These are phyloP conservation scores for Eolophus roseicapilla DNA, from an alignment of 2,113 vertebrate genomes.

Conservation along the genomic window DNA sequence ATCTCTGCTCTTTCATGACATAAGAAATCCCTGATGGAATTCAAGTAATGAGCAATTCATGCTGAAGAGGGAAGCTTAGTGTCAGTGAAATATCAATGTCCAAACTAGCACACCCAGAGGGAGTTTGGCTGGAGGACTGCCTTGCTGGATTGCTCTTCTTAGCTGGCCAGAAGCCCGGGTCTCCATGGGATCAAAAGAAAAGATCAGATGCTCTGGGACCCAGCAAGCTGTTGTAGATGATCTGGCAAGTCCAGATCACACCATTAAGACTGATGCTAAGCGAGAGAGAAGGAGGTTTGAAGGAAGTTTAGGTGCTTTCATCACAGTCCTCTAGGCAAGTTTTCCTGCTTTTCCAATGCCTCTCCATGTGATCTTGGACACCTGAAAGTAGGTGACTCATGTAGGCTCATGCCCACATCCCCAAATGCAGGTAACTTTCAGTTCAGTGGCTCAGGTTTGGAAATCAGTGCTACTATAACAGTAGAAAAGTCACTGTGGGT, in stretches of 20 bases:
- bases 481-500: background rate
- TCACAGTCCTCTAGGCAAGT: background rate
- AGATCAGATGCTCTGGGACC: background rate
- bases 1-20: slow-evolving; percentile 11
- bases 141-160: background rate
- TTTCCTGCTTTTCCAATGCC: background rate
- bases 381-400: background rate
- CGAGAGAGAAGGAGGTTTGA: background rate
- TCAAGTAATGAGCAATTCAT: slow-evolving; percentile 31
- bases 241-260: slow-evolving; percentile 2
- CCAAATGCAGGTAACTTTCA: background rate
- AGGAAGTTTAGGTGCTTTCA: background rate
- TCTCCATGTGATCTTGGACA: background rate
- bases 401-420: background rate
- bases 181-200: background rate
- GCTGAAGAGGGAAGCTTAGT: slow-evolving; percentile 21
- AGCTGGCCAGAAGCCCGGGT: background rate
- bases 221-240: background rate
- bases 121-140: background rate
- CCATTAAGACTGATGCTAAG: background rate
- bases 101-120: background rate
- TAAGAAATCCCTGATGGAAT: slow-evolving; percentile 40
- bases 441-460: background rate
- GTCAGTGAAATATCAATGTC: slow-evolving; percentile 16
- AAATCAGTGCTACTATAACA: background rate